Conservation (phyloP, 2,797 vertebrate species). For the Acomys russatus region DNA sequence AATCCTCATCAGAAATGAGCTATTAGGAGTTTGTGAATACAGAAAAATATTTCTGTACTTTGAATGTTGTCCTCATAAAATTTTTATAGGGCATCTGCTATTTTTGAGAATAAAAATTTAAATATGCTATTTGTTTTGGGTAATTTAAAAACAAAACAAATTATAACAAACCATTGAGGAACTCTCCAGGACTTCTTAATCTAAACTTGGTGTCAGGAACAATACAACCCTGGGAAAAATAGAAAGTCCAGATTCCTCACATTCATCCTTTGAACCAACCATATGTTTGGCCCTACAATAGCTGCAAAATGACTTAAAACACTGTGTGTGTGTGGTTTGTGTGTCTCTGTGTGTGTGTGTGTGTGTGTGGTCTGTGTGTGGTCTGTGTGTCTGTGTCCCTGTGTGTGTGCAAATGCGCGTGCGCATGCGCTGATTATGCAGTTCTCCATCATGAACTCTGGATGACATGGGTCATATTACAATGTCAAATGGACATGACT, state of each 20-base stretch:
- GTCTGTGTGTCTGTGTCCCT: neutral
- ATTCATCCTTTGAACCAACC: neutral
- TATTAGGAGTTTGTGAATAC: neutral
- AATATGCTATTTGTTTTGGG: constrained; percentile 43
- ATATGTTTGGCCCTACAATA: neutral
- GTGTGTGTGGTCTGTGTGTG: neutral
- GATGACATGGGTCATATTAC: neutral
- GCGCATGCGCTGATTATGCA: neutral
- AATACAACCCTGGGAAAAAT: neutral
- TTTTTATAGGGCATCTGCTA: neutral
- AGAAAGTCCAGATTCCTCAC: neutral
- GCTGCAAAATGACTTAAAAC: neutral
- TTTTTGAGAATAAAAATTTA: constrained; percentile 54
- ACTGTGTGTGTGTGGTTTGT: neutral
- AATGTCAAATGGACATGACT: neutral
- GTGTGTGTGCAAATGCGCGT: neutral
- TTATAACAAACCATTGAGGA: neutral
- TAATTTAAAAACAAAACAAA: neutral
- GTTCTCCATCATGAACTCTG: neutral
- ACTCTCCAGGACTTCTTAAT: neutral
- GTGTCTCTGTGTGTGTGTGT: neutral
- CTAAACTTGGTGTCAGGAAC: neutral
- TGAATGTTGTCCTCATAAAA: constrained; percentile 26
- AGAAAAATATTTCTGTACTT: neutral
- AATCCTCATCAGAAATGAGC: neutral